These are phyloP conservation scores for Protobothrops mucrosquamatus DNA, from an alignment of 2,113 vertebrate genomes.

Conservation along the genomic window DNA sequence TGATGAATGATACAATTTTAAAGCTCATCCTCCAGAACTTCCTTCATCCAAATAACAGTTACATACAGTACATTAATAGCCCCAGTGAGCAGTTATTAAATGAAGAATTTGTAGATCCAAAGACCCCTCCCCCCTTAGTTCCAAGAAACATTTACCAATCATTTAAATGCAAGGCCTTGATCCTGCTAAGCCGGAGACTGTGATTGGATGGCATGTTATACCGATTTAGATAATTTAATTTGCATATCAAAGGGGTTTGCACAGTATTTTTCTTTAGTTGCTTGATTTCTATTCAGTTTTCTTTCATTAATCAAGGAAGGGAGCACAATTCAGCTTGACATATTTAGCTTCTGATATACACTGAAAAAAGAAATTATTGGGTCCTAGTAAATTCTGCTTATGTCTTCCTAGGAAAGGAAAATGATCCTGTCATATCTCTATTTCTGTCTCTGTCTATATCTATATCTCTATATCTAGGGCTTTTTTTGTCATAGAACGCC, in stretches of 20 bases:
- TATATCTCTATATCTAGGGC: no score
- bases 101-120: background rate
- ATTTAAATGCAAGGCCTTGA: background rate
- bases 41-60: constrained; percentile 24
- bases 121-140: constrained; percentile 7
- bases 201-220: background rate
- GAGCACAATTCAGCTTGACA: background rate
- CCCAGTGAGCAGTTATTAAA: background rate
- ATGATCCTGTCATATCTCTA: background rate
- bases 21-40: constrained; percentile 41
- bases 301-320: background rate
- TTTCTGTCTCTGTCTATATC: no score
- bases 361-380: background rate
- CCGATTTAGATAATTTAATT: background rate
- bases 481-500: no score
- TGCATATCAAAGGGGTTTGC: background rate
- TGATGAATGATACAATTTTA: constrained; percentile 12
- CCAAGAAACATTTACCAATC: background rate
- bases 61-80: constrained; percentile 37
- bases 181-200: background rate
- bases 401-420: background rate
- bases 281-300: background rate
- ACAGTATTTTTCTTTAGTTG: background rate
- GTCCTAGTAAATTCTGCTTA: background rate
- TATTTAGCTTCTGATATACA: background rate